A percentile compares a stretch with the other conserved stretches of the same genome.
Evolutionary conservation across 2,888 invertebrate genomes (phyloP).

Genomic region (Plagodis dolabraria): DNA sequence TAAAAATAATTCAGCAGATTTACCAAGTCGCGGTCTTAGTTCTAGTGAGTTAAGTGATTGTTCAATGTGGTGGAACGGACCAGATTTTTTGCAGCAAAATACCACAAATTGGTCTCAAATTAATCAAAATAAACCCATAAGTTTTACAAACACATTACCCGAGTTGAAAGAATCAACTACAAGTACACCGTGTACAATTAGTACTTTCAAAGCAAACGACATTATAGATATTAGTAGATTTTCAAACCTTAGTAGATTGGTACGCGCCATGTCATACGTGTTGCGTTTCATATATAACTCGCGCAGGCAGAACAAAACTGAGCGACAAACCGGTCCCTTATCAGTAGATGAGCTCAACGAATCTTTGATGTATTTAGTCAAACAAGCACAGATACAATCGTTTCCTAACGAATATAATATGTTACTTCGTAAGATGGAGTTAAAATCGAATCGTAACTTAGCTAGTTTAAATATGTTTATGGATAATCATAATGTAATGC

Average conservation of each 20-base stretch:
- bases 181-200: neutral
- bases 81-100: neutral
- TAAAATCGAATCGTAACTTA: conserved; percentile 1
- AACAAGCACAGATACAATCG: conserved; percentile 2
- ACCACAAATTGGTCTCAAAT: neutral
- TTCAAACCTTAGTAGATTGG: conserved; percentile 10
- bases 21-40: conserved; percentile 12
- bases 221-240: conserved; percentile 13
- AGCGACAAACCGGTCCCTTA: conserved; percentile 6
- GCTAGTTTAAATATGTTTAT: conserved; percentile 11
- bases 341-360: conserved; percentile 9
- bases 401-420: neutral
- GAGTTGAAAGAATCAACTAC: neutral
- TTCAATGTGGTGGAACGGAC: conserved; percentile 20
- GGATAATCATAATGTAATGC: conserved; percentile 11
- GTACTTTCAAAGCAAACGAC: neutral
- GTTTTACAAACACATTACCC: too few species aligned
- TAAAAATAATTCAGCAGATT: conserved; percentile 4
- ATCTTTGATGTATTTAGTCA: neutral
- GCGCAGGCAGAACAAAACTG: conserved; percentile 6
- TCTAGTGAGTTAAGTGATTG: conserved; percentile 1
- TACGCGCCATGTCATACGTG: conserved; percentile 2
- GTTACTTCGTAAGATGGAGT: neutral
- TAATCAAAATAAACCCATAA: neutral
- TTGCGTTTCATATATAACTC: conserved; percentile 17